Evolutionary conservation across 2,888 invertebrate genomes (phyloP), one percentile per base, ranked within the genome.

Genomic region (Aphelenchoides bicaudatus): DNA sequence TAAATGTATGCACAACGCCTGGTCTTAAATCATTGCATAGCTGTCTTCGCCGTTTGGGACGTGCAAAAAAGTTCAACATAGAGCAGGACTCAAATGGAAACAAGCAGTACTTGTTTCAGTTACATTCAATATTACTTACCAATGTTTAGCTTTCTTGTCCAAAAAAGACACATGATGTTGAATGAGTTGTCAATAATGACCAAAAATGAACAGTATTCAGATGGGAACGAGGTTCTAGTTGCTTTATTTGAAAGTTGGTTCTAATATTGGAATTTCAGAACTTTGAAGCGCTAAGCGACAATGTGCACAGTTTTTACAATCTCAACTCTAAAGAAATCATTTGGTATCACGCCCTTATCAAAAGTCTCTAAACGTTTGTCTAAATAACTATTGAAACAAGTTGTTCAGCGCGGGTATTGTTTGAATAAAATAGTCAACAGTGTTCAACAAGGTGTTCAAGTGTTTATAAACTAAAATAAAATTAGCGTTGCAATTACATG

Each of bases 251-350:
- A 10, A 10, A 34, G 10, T 48, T 6, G 25, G 16, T 5, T 48
- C 5, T 16, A 16, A 1, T 34, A 27, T 28, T 34, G n/a, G 37
- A 2, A n/a, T 16, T 48, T 34, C 16, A 51, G 52, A 28, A 30
- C n/a, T 51, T 51, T 19, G 37, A 21, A 29, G 23, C 23, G 38
- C 10, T 51, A 37, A 28, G 52, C 52, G 37, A 51, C 13, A 13
- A 51, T 19, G 37, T 39, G 10, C 52, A 51, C 37, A 51, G 52
- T 19, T 51, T 51, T 29, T 39, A 51, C 4, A 51, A 51, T 51
- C 16, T 51, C 10, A 6, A 30, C 2, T 37, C 31, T 16, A 31
- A 51, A 46, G 52, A 51, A 34, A 37, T 51, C 23, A 37, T 25
- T 13, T 51, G 52, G 52, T 51, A 38, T 19, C 52, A 51, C 23